phyloP scores from a whole-genome alignment of 1,140 invertebrate species.

The Metaphire vulgaris region DNA sequence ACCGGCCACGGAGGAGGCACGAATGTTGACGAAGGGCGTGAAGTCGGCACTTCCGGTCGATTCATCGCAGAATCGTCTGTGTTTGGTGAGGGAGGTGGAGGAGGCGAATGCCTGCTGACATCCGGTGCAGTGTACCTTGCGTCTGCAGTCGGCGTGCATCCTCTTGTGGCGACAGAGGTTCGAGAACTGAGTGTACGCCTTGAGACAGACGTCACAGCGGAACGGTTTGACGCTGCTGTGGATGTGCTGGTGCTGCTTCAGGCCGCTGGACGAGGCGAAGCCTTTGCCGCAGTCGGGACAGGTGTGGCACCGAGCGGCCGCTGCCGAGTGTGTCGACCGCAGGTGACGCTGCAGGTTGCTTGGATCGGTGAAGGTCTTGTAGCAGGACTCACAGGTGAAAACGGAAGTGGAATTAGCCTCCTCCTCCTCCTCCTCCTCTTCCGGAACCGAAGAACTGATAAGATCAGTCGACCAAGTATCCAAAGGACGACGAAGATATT shows the following conservation, averaged over 20 bases:
- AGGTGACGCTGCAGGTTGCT: conserved; percentile 94
- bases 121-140: conserved; percentile 68
- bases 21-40: no score
- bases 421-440: no score
- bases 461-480: no score
- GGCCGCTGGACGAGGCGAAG: conserved; percentile 88
- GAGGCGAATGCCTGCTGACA: conserved; percentile 85
- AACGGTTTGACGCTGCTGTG: conserved; percentile 98
- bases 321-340: conserved; percentile 76
- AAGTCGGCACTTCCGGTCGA: no score
- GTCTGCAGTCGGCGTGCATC: conserved; percentile 76
- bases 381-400: conserved; percentile 91
- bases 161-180: conserved; percentile 98
- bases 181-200: conserved; percentile 98
- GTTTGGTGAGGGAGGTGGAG: conserved; percentile 63
- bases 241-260: conserved; percentile 93
- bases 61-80: conserved; percentile 58
- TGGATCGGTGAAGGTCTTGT: conserved; percentile 88
- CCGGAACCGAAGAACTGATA: no score
- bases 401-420: no score
- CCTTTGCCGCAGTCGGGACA: conserved; percentile 97
- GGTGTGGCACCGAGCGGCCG: conserved; percentile 71
- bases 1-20: background rate
- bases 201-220: conserved; percentile 62
- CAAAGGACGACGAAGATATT: no score